A percentile compares a stretch with the other conserved stretches of the same genome.
Conservation (phyloP, 2,113 vertebrate species). For the Mesoclemmys tuberculata region DNA sequence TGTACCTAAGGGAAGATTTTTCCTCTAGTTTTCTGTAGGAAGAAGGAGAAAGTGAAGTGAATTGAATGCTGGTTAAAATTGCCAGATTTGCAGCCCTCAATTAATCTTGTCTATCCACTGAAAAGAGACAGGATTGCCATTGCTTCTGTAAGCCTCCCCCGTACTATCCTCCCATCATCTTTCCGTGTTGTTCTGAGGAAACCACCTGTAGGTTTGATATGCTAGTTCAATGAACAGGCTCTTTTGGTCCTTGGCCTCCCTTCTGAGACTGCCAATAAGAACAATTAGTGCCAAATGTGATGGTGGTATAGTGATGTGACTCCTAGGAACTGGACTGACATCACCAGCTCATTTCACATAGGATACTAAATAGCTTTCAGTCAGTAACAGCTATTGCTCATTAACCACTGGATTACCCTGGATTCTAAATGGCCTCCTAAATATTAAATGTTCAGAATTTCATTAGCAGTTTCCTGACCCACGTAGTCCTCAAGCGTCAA, state of each 20-base stretch:
- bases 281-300: not conserved
- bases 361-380: not conserved
- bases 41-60: not conserved
- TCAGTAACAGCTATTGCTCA: accelerated
- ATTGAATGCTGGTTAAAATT: not conserved
- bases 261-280: not conserved
- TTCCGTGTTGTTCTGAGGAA: not conserved
- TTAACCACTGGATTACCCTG: not conserved
- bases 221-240: not conserved
- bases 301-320: not conserved
- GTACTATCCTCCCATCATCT: not conserved
- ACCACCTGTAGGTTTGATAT: not conserved
- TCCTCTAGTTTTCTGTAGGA: not conserved
- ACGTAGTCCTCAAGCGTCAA: not conserved
- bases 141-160: not conserved
- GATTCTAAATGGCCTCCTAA: not conserved
- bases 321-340: not conserved
- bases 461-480: not conserved
- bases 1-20: not conserved
- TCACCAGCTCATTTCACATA: not conserved
- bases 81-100: not conserved
- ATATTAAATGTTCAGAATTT: not conserved
- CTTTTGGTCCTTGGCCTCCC: not conserved
- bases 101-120: not conserved
- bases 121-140: not conserved